phyloP scores from a whole-genome alignment of 2,888 invertebrate genomes.

The Drosophila leonis region DNA sequence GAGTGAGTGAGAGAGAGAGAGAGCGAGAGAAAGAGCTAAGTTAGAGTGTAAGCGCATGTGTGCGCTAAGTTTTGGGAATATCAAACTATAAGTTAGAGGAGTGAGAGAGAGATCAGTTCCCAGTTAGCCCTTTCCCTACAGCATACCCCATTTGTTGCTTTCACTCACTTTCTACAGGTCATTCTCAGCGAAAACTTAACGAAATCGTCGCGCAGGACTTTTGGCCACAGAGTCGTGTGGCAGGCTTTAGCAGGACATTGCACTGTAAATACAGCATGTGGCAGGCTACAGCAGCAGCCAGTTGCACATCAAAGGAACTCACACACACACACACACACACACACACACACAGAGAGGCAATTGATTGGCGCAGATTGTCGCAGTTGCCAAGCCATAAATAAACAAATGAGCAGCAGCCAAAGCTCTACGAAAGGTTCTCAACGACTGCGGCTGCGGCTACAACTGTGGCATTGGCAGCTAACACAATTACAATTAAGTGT shows the following conservation, averaged over 20 bases:
- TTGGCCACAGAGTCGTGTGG: slow-evolving; percentile 24
- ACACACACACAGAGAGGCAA: slow-evolving; percentile 5
- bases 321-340: background rate
- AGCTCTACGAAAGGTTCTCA: slow-evolving; percentile 2
- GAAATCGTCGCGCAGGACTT: slow-evolving; percentile 45
- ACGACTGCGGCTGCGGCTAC: too few species aligned
- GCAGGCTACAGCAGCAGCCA: slow-evolving; percentile 8
- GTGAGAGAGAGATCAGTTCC: background rate
- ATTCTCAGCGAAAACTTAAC: slow-evolving; percentile 3
- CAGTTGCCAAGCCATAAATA: slow-evolving; percentile 32
- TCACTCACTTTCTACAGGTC: background rate
- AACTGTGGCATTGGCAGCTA: slow-evolving; percentile 36
- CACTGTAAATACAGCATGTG: slow-evolving; percentile 29
- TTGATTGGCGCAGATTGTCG: slow-evolving; percentile 38
- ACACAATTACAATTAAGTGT: slow-evolving; percentile 65
- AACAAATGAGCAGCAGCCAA: slow-evolving; percentile 40
- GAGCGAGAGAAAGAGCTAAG: too few species aligned
- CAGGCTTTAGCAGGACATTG: slow-evolving; percentile 26
- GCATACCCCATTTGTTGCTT: background rate
- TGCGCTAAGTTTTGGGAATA: too few species aligned
- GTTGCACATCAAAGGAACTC: slow-evolving; percentile 22
- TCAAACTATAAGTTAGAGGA: too few species aligned
- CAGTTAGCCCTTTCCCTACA: background rate
- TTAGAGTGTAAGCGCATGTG: too few species aligned
- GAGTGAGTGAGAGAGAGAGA: too few species aligned